These are phyloP conservation scores for Gasteruption jaculator DNA, from an alignment of 2,888 invertebrate genomes.

Conservation along the genomic window DNA sequence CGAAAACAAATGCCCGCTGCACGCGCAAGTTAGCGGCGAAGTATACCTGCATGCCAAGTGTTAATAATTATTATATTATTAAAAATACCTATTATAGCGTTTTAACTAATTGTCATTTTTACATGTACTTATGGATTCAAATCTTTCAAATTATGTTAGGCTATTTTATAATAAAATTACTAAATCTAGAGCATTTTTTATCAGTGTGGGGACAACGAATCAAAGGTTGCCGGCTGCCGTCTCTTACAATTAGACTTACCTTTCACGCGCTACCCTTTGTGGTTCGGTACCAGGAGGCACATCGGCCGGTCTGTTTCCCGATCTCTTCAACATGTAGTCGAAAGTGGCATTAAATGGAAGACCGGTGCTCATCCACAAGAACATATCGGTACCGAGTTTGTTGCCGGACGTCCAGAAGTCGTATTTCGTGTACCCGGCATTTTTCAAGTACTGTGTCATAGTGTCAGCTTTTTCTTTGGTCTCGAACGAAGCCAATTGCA, in stretches of 20 bases:
- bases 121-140: too few relatives aligned
- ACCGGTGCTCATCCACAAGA: slow-evolving; percentile 86
- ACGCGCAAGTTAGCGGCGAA: too few relatives aligned
- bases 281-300: slow-evolving; percentile 71
- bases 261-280: slow-evolving; percentile 73
- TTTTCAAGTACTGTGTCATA: slow-evolving; percentile 75
- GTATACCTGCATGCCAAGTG: too few relatives aligned
- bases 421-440: slow-evolving; percentile 78
- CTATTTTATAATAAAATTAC: too few relatives aligned
- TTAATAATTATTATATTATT: too few relatives aligned
- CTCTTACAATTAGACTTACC: slow-evolving; percentile 54
- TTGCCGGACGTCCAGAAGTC: slow-evolving; percentile 90
- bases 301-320: slow-evolving; percentile 56
- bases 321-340: slow-evolving; percentile 68
- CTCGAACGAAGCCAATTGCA: slow-evolving; percentile 81
- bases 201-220: too few relatives aligned
- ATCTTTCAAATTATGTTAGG: too few relatives aligned
- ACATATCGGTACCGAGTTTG: slow-evolving; percentile 80
- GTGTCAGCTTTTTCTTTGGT: slow-evolving; percentile 83
- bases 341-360: slow-evolving; percentile 85
- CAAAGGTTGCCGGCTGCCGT: too few relatives aligned
- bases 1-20: too few relatives aligned
- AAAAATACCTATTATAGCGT: too few relatives aligned
- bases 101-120: too few relatives aligned
- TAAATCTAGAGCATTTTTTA: too few relatives aligned